Evolutionary conservation across 2,797 vertebrate species (phyloP), one percentile per base, ranked within the genome.

Genomic region (Denticeps clupeoides): DNA sequence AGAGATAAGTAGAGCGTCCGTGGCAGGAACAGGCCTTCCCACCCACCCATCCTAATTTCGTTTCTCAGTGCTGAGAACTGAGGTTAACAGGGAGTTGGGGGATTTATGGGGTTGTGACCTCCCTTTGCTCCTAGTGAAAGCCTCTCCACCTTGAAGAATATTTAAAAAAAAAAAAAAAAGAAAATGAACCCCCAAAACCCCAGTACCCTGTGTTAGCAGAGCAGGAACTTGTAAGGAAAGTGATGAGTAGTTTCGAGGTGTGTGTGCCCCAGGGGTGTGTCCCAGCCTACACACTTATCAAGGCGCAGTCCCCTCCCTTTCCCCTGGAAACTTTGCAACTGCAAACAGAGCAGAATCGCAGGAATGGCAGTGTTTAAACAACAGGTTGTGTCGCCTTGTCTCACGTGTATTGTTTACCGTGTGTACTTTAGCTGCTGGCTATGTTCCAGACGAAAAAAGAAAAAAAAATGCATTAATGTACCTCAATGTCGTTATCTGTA

Each of bases 201-300:
- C n/a, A n/a, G n/a, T n/a, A n/a, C 29, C 0, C 28, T 31, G 53
- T 8, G 51, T 45, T 13, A 21, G 21, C 29, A 35, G 22, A 33
- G 13, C 35, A 23, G 31, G 31, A 38, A 31, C 12, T 31, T 24
- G 32, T 28, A 37, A 48, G 49, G 60, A 63, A 66, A 70, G 66
- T 56, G 59, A 72, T 71, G 60, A 71, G 54, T 41, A 62, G 35
- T 71, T 71, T 69, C 62, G 61, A 74, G 67, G 71, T 75, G 70
- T 64, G n/a, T n/a, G 54, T 66, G 48, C 55, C 69, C 1, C 47
- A 19, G 47, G 57, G 47, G 46, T 56, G 63, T 54, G 56, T 53
- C 41, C 27, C 13, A 28, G 19, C 24, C 59, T 21, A 29, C 19
- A n/a, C 11, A 50, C 47, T 57, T 67, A 53, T 26, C 27, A 29